Percentiles rank a stretch among this genome's conserved stretches.
Conservation (phyloP, 1,140 invertebrate genomes). For the Helicoverpa armigera region DNA sequence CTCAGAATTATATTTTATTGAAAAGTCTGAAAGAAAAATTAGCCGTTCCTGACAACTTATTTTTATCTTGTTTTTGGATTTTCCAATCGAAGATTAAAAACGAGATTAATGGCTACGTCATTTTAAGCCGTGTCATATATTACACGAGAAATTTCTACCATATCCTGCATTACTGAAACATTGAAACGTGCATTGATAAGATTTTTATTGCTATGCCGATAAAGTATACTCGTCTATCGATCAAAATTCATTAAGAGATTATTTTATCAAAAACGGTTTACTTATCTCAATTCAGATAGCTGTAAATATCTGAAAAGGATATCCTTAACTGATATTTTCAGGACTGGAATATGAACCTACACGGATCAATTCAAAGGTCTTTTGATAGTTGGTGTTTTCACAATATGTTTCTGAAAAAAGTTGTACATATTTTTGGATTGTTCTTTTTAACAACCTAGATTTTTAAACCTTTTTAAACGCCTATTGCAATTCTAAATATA, state of each 20-base stretch:
- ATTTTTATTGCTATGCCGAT: background rate
- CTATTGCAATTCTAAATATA: background rate
- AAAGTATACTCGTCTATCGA: background rate
- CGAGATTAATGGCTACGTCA: background rate
- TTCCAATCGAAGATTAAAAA: background rate
- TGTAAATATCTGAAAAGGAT: too few relatives aligned
- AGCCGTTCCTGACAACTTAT: background rate
- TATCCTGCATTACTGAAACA: background rate
- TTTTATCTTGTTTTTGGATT: background rate
- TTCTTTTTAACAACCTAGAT: too few relatives aligned
- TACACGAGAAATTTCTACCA: background rate
- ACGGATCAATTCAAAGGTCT: too few relatives aligned
- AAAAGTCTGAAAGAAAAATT: background rate
- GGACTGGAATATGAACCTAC: too few relatives aligned
- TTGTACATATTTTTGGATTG: too few relatives aligned
- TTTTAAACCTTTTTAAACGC: too few relatives aligned
- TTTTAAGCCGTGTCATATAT: background rate
- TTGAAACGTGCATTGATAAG: constrained; percentile 1
- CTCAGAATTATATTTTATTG: background rate
- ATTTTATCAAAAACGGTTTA: too few relatives aligned
- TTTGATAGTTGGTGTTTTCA: too few relatives aligned
- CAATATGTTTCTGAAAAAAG: too few relatives aligned
- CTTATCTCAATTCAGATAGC: too few relatives aligned
- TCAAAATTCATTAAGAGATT: constrained; percentile 2
- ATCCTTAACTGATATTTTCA: too few relatives aligned